These are phyloP conservation scores for Chouioia cunea DNA, from an alignment of 2,888 invertebrate species.

Conservation along the genomic window DNA sequence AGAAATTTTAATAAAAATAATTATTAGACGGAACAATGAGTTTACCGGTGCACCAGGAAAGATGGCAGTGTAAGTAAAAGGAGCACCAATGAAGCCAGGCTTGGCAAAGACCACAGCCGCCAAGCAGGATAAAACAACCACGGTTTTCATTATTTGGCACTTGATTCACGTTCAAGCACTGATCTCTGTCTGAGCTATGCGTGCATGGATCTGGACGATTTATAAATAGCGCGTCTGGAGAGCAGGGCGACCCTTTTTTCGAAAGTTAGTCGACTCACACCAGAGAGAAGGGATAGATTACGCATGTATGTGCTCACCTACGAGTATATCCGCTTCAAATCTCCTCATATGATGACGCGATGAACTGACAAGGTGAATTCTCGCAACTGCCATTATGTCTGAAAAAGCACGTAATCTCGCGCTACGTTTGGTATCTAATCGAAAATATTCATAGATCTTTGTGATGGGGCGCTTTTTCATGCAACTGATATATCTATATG, in stretches of 20 bases:
- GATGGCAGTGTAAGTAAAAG: neutral
- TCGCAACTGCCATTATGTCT: neutral
- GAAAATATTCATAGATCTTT: no score
- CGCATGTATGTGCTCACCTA: no score
- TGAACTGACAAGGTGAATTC: conserved; percentile 19
- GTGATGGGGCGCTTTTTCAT: no score
- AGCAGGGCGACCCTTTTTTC: conserved; percentile 25
- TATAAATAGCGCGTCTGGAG: conserved; percentile 17
- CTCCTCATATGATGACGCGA: neutral
- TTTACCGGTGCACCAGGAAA: conserved; percentile 46
- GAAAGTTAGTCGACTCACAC: neutral
- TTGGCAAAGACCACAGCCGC: conserved; percentile 48
- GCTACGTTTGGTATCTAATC: no score
- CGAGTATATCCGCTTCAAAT: conserved; percentile 25
- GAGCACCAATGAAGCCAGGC: conserved; percentile 47
- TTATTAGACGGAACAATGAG: neutral
- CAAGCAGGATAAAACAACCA: conserved; percentile 47
- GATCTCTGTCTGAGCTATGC: conserved; percentile 34
- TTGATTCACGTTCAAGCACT: conserved; percentile 5
- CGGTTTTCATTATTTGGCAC: conserved; percentile 43
- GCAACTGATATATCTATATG: no score
- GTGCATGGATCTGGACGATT: conserved; percentile 12
- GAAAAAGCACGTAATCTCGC: no score
- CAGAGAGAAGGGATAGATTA: conserved; percentile 2
- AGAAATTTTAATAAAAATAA: conserved; percentile 3